Percentiles rank a stretch among this genome's conserved stretches.
These are phyloP conservation scores for Trachemys scripta DNA, from an alignment of 2,113 vertebrate genomes.

Conservation along the genomic window DNA sequence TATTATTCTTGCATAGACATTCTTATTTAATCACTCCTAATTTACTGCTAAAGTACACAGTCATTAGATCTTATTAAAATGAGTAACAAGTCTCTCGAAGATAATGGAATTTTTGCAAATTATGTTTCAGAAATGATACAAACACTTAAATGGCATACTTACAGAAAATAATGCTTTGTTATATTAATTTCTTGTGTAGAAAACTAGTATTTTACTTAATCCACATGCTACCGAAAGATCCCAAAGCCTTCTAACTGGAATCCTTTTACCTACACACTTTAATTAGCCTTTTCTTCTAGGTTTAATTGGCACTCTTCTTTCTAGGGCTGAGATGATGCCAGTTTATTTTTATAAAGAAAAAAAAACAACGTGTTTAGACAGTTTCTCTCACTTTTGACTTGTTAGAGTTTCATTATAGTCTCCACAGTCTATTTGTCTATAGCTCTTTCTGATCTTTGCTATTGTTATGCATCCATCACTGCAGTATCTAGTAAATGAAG, in stretches of 20 bases:
- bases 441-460: not conserved
- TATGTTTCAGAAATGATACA: slow-evolving; percentile 1
- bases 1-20: slow-evolving; percentile 52
- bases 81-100: slow-evolving; percentile 30
- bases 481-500: not conserved
- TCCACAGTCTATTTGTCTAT: not conserved
- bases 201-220: not conserved
- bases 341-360: not conserved
- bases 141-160: not conserved
- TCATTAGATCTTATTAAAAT: slow-evolving; percentile 49
- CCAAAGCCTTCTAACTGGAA: not conserved
- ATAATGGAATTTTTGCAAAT: slow-evolving; percentile 4
- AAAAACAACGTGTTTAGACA: not conserved
- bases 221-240: not conserved
- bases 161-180: not conserved
- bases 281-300: not conserved
- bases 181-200: not conserved
- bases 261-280: not conserved
- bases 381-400: not conserved
- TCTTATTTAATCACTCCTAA: slow-evolving; percentile 50
- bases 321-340: not conserved
- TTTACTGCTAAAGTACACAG: slow-evolving; percentile 35
- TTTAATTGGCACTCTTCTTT: not conserved
- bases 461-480: not conserved
- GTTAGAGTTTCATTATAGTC: not conserved